A percentile compares a stretch with the other conserved stretches of the same genome.
Evolutionary conservation across 2,797 vertebrate species (phyloP).

Genomic region (Aselliscus stoliczkanus): DNA sequence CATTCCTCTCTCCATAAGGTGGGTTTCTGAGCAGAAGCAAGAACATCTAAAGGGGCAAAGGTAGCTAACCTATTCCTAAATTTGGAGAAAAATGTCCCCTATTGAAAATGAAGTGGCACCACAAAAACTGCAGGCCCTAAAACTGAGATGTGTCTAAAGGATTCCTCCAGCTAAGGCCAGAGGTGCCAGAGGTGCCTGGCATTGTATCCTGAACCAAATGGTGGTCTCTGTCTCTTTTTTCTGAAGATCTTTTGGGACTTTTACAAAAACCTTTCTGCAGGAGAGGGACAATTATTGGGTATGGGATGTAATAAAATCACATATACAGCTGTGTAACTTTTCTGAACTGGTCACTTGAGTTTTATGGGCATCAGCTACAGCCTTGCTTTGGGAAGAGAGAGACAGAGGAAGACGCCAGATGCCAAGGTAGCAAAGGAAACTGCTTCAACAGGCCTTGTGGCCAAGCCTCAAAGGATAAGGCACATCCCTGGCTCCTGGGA

Average conservation of each 20-base stretch:
- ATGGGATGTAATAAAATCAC: background rate
- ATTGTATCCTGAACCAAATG: background rate
- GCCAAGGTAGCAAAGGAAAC: background rate
- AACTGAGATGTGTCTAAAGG: too few relatives aligned
- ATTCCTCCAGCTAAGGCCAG: too few relatives aligned
- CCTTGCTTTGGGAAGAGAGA: background rate
- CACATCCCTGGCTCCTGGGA: background rate
- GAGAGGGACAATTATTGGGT: background rate
- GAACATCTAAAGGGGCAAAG: background rate
- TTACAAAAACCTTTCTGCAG: background rate
- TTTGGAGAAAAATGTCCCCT: background rate
- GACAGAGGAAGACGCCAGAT: background rate
- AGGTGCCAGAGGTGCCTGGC: accelerated
- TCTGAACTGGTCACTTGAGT: background rate
- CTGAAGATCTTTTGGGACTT: background rate
- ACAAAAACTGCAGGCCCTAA: background rate
- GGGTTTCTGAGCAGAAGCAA: background rate
- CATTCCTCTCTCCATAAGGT: background rate
- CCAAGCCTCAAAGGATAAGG: background rate
- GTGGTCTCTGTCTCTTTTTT: background rate
- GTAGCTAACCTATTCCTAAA: background rate
- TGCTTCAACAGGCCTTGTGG: too few relatives aligned
- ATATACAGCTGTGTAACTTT: background rate
- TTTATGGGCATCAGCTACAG: background rate
- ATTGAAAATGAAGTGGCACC: background rate